Evolutionary conservation across 2,113 vertebrate species (phyloP), one percentile per base, ranked within the genome.

Genomic region (Mustela lutreola): DNA sequence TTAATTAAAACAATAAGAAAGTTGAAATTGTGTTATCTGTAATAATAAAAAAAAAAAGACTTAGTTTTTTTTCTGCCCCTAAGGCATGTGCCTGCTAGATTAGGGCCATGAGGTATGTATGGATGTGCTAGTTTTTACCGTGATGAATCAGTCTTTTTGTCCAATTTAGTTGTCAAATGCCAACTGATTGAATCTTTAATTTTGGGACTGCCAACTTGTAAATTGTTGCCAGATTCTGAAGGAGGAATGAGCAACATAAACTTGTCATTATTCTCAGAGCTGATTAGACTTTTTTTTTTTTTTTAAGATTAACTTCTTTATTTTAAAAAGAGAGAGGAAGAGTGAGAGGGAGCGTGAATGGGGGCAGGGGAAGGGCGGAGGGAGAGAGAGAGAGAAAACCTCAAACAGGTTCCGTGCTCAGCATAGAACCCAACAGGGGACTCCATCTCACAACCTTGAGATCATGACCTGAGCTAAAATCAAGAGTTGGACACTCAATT

Each of bases 1-100:
- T 48, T 18, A 90, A 79, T 48, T 39, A 92, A 73, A 85, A 87
- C 6, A 42, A 36, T 48, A 36, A 95, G 45, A 78, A 48, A 91
- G 31, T 33, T 36, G 39, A 60, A 50, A 19, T 48, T 70, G 45
- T 67, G 21, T 73, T 92, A 22, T 45, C 75, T 75, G 31, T 83
- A 48, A 91, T 53, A 31, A 39, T 12, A 76, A 63, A 56, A 28
- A 76, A 63, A 63, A 28, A 62, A n/a, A 3, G 56, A 63, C 58
- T 50, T 70, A 10, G 33, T 36, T n/a, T 31, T 15, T 33, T 63
- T 28, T 56, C 53, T 18, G 16, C 11, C 8, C 8, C 75, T 18
- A 33, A 71, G 8, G 53, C 18, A 0, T 5, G 1, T 24, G 18
- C 31, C 85, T 50, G 18, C 53, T 31, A 21, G 50, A 24, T 65